Base-by-base conservation (phyloP, 2,888 invertebrate genomes). In the Baccha elongata region DNA sequence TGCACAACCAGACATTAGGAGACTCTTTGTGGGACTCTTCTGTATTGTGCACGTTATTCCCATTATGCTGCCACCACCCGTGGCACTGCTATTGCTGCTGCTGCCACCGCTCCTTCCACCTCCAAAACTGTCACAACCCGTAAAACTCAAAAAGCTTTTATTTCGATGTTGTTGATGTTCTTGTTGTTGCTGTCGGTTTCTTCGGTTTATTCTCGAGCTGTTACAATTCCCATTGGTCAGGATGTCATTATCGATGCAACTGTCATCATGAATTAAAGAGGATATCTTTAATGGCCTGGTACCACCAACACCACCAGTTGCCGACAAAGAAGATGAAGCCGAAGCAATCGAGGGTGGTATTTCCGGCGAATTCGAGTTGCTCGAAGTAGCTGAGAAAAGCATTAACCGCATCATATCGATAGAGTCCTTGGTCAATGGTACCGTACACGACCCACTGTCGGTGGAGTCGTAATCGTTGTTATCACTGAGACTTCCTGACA, bases 361-460 rank as follows among this genome's bases (percentile, higher is more conserved):
- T 73, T 69, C 73, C 71, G 67, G 78, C 26, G 37, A 83, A 65
- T 86, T 80, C 7, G 85, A 88, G 19, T 89, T 87, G 69, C 89
- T 88, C 26, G 88, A 86, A 6, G 88, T 88, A 84, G 90, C 90
- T 8, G 90, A 89, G 44, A 86, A 87, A 48, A 89, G 79, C 89
- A 90, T 89, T 44, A 90, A 85, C 48, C 89, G 89, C 86, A 89
- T 87, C 86, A 90, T 87, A 78, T 89, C 89, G 17, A 87, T 88
- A 37, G 89, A 89, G 71, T 89, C 90, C 5, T 87, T 86, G 23
- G 86, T 84, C 81, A 90, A 53, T 1, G 89, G 90, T 5, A 89
- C 90, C 40, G 88, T 88, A 60, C 90, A 90, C 15, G 90, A 90
- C 21, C 90, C 90, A 42, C 87, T 87, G 69, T 90, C 89, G 0